These are phyloP conservation scores for Mus pahari DNA, from an alignment of 2,113 vertebrate genomes.

Conservation along the genomic window DNA sequence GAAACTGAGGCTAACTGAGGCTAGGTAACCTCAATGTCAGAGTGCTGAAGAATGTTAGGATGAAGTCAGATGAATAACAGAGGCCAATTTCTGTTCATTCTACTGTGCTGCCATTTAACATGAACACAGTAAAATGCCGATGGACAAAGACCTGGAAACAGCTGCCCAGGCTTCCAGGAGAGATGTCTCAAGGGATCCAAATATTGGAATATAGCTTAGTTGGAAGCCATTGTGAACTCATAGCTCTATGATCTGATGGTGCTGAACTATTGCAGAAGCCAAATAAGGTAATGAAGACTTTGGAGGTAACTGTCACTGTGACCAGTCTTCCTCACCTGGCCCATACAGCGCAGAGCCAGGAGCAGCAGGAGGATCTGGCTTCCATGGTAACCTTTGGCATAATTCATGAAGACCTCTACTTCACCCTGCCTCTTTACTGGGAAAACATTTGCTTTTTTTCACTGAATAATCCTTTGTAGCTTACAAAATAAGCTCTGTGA, in stretches of 20 bases:
- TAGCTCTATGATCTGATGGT: background rate
- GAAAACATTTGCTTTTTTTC: slow-evolving; percentile 39
- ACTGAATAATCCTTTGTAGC: slow-evolving; percentile 11
- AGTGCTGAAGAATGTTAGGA: background rate
- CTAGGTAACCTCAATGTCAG: background rate
- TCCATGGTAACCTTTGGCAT: background rate
- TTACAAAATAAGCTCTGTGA: slow-evolving; percentile 55
- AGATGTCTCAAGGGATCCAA: background rate
- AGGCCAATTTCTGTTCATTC: background rate
- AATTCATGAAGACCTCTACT: background rate
- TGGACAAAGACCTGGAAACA: background rate
- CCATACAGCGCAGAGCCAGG: background rate
- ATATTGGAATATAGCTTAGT: background rate
- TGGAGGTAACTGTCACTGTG: background rate
- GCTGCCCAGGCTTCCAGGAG: background rate
- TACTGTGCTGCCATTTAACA: background rate
- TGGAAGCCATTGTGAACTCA: background rate
- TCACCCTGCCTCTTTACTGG: background rate
- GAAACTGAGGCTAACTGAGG: background rate
- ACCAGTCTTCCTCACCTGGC: background rate
- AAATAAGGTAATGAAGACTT: background rate
- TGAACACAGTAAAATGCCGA: background rate
- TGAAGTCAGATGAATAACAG: slow-evolving; percentile 36
- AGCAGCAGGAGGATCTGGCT: background rate
- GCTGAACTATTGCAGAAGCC: background rate